phyloP scores from a whole-genome alignment of 2,888 invertebrate species.

The Hypsopygia costalis region DNA sequence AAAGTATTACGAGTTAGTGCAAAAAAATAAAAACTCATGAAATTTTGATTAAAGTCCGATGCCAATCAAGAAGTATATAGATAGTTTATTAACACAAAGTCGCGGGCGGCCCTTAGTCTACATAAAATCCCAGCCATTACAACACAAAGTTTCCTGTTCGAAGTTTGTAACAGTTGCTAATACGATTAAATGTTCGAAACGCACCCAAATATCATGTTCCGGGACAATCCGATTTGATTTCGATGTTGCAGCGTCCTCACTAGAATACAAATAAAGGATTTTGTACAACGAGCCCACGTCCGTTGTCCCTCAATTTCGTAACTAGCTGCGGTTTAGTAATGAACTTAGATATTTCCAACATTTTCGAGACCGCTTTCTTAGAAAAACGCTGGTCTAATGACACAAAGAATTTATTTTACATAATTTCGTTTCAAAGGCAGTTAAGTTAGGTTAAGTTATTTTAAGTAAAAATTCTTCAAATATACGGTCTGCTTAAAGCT shows the following conservation, averaged over 20 bases:
- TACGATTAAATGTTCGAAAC: constrained; percentile 2
- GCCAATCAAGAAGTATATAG: too few relatives aligned
- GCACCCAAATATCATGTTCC: constrained; percentile 4
- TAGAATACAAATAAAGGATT: constrained; percentile 1
- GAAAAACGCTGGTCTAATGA: not conserved
- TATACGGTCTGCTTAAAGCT: too few relatives aligned
- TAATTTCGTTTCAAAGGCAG: too few relatives aligned
- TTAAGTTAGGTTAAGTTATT: too few relatives aligned
- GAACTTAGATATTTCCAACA: not conserved
- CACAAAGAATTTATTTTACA: not conserved
- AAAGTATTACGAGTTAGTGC: too few relatives aligned
- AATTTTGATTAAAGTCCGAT: too few relatives aligned
- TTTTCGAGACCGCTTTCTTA: not conserved
- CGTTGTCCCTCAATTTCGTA: not conserved
- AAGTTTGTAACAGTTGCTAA: not conserved
- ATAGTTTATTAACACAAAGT: too few relatives aligned
- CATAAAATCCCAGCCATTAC: not conserved
- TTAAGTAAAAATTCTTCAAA: too few relatives aligned
- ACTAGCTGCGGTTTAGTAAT: not conserved
- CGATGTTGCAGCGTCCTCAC: not conserved
- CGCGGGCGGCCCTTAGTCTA: too few relatives aligned
- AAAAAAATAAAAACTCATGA: too few relatives aligned
- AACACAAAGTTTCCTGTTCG: not conserved
- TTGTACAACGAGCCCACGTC: not conserved
- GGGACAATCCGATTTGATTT: not conserved